Evolutionary conservation across 1,140 invertebrate genomes (phyloP).

Genomic region (Cryptotermes secundus): DNA sequence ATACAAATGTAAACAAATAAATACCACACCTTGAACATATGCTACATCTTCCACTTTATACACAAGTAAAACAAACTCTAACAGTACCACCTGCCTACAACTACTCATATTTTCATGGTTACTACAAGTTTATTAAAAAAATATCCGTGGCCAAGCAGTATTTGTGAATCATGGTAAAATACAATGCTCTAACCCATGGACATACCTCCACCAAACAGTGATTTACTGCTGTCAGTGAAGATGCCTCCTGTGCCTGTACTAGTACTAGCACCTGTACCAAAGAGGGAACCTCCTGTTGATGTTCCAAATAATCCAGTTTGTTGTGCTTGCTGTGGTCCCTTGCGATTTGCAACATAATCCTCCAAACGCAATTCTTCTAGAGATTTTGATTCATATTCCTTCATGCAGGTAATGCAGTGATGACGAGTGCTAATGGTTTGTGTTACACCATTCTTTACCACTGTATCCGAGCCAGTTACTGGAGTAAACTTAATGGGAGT

Average conservation of each 20-base stretch:
- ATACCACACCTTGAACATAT: too few species aligned
- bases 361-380: constrained; percentile 91
- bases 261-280: constrained; percentile 52
- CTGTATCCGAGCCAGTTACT: constrained; percentile 83
- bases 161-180: too few species aligned
- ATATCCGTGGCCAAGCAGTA: too few species aligned
- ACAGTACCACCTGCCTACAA: too few species aligned
- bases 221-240: constrained; percentile 39
- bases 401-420: constrained; percentile 96
- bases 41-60: too few species aligned
- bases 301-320: constrained; percentile 56
- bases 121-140: too few species aligned
- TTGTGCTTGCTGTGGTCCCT: constrained; percentile 60
- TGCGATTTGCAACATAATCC: constrained; percentile 88
- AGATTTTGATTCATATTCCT: constrained; percentile 94
- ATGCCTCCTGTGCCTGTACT: constrained; percentile 44
- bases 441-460: constrained; percentile 82
- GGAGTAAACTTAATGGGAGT: constrained; percentile 86
- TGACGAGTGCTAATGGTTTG: constrained; percentile 86
- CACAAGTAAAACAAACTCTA: too few species aligned
- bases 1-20: too few species aligned
- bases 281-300: constrained; percentile 51
- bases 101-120: too few species aligned
- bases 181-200: constrained; percentile 13
- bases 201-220: constrained; percentile 28